Evolutionary conservation across 2,888 invertebrate genomes (phyloP).

Genomic region (Lysandra bellargus): DNA sequence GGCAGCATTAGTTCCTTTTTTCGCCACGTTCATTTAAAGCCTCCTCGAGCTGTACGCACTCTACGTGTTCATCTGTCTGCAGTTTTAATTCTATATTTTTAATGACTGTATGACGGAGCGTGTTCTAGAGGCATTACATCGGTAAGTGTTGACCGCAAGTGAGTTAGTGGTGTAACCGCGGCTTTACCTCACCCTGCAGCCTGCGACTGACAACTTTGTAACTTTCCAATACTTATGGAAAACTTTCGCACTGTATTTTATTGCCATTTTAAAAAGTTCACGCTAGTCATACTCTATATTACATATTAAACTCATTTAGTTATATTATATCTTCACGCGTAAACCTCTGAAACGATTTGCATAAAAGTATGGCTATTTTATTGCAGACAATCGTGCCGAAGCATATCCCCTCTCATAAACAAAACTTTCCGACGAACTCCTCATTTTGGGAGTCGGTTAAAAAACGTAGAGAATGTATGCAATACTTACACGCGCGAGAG

Average conservation of each 20-base stretch:
- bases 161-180: slow-evolving; percentile 14
- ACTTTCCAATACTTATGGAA: slow-evolving; percentile 8
- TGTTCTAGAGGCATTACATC: not conserved
- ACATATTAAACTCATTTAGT: too few species aligned
- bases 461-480: not conserved
- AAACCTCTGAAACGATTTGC: too few species aligned
- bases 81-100: too few species aligned
- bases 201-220: slow-evolving; percentile 4
- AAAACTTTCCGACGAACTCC: not conserved
- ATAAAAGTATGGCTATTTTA: too few species aligned
- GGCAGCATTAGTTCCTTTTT: too few species aligned
- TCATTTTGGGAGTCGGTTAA: not conserved
- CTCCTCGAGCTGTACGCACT: too few species aligned
- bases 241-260: not conserved
- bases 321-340: too few species aligned
- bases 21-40: too few species aligned
- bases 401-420: not conserved
- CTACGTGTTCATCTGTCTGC: too few species aligned
- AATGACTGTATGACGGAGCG: not conserved
- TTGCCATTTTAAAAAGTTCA: not conserved
- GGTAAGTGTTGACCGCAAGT: not conserved
- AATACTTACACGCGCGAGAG: slow-evolving; percentile 1
- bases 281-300: not conserved
- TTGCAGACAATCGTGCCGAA: too few species aligned
- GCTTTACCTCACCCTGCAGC: not conserved